Conservation (phyloP, 2,797 vertebrate species). For the Takifugu ocellatus region DNA sequence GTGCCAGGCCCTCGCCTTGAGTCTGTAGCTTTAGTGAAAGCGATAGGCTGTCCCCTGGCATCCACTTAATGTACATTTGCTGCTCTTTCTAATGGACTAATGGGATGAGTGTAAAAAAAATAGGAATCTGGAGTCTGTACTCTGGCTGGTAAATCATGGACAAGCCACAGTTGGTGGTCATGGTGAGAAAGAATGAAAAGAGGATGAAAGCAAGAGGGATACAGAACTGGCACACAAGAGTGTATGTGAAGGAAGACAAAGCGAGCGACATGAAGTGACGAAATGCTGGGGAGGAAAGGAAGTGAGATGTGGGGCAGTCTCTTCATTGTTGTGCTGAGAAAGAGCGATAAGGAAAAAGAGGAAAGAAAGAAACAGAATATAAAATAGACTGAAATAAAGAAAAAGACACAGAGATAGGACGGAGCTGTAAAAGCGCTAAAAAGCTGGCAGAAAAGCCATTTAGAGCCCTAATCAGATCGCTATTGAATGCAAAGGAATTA, state of each 20-base stretch:
- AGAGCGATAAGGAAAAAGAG: constrained; percentile 24
- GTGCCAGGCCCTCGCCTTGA: constrained; percentile 39
- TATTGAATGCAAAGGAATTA: constrained; percentile 69
- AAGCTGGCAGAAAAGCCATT: constrained; percentile 70
- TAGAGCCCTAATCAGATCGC: constrained; percentile 71
- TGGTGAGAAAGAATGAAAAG: constrained; percentile 5
- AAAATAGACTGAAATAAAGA: constrained; percentile 37
- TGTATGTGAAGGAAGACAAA: constrained; percentile 6
- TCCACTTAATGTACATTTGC: constrained; percentile 61
- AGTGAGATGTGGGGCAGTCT: constrained; percentile 9
- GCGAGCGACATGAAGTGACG: constrained; percentile 26
- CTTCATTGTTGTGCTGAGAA: constrained; percentile 2
- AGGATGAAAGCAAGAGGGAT: neutral
- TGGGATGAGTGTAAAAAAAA: constrained; percentile 47
- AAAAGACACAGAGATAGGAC: constrained; percentile 48
- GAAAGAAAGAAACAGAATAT: constrained; percentile 26
- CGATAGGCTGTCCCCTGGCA: constrained; percentile 58
- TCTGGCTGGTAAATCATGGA: constrained; percentile 20
- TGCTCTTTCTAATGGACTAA: constrained; percentile 63
- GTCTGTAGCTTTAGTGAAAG: constrained; percentile 54
- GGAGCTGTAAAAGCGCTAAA: constrained; percentile 55
- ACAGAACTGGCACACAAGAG: constrained; percentile 1
- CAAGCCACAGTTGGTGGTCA: neutral
- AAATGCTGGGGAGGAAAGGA: constrained; percentile 7
- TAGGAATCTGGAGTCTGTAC: constrained; percentile 32